Conservation (phyloP, 2,797 vertebrate species). For the Sebastes aleutianus region DNA sequence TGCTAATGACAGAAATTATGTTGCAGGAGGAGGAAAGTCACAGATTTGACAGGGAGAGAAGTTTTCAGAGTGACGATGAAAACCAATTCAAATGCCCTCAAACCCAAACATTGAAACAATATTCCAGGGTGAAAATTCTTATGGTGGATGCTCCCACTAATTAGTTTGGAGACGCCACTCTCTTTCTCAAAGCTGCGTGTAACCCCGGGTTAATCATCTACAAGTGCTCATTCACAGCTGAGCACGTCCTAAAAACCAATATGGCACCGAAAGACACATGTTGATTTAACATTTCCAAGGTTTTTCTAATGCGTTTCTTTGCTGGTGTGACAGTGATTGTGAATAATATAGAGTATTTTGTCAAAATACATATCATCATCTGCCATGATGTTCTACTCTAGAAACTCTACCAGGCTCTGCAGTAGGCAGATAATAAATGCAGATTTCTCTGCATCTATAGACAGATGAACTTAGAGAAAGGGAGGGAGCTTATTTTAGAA, state of each 20-base stretch:
- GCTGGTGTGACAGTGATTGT: neutral
- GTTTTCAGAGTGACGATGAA: neutral
- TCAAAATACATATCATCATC: slow-evolving; percentile 10
- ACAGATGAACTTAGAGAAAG: neutral
- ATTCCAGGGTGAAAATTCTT: slow-evolving; percentile 6
- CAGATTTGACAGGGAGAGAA: neutral
- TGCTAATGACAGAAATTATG: neutral
- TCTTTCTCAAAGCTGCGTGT: slow-evolving; percentile 6
- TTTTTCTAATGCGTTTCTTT: slow-evolving; percentile 5
- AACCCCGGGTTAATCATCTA: slow-evolving; percentile 46
- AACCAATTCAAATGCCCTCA: slow-evolving; percentile 13
- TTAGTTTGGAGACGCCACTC: slow-evolving; percentile 34
- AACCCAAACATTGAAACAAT: slow-evolving; percentile 23
- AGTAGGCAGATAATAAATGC: slow-evolving; percentile 6
- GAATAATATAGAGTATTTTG: neutral
- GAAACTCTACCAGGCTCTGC: neutral
- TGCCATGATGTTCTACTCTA: neutral
- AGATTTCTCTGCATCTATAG: neutral
- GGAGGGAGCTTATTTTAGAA: neutral
- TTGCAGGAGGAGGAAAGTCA: neutral
- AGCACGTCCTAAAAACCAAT: slow-evolving; percentile 26
- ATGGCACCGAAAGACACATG: slow-evolving; percentile 6
- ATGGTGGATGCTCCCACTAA: slow-evolving; percentile 27
- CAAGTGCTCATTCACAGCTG: slow-evolving; percentile 30
- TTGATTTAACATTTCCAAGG: slow-evolving; percentile 30